Evolutionary conservation across 1,140 invertebrate species (phyloP).

Genomic region (Neoseiulus cucumeris): DNA sequence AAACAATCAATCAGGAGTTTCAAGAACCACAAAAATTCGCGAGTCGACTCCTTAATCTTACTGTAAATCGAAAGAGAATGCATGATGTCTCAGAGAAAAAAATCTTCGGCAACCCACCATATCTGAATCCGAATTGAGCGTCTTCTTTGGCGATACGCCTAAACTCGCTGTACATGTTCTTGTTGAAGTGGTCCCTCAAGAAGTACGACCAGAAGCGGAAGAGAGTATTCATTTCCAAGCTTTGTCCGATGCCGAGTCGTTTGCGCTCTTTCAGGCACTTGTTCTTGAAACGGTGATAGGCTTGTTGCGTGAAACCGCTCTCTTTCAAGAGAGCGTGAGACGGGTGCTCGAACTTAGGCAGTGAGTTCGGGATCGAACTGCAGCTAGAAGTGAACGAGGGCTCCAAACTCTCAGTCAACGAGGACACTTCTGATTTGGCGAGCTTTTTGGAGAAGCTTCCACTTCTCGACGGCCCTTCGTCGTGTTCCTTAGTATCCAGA

Average conservation of each 20-base stretch:
- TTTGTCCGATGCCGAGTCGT: conserved; percentile 70
- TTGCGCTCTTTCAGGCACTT: conserved; percentile 82
- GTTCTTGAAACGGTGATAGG: conserved; percentile 81
- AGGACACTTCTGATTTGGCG: conserved; percentile 16
- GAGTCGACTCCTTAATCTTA: background rate
- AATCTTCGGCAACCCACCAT: conserved; percentile 22
- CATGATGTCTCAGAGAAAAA: background rate
- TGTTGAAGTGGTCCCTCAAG: conserved; percentile 90
- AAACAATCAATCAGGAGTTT: conserved; percentile 17
- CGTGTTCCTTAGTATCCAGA: conserved; percentile 67
- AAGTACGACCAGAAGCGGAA: conserved; percentile 99
- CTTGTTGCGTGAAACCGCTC: conserved; percentile 92
- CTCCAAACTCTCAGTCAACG: background rate
- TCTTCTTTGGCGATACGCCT: conserved; percentile 72
- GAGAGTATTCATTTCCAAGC: conserved; percentile 89
- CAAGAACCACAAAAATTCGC: background rate
- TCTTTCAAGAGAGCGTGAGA: conserved; percentile 85
- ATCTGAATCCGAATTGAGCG: conserved; percentile 68
- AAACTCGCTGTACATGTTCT: conserved; percentile 96
- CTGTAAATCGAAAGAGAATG: background rate
- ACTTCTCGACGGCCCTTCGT: conserved; percentile 45
- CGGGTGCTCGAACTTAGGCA: conserved; percentile 84
- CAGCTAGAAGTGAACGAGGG: conserved; percentile 22
- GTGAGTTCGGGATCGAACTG: conserved; percentile 39
- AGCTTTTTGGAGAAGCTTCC: conserved; percentile 22